Conservation (phyloP, 2,888 invertebrate species). For the Stramonita haemastoma region DNA sequence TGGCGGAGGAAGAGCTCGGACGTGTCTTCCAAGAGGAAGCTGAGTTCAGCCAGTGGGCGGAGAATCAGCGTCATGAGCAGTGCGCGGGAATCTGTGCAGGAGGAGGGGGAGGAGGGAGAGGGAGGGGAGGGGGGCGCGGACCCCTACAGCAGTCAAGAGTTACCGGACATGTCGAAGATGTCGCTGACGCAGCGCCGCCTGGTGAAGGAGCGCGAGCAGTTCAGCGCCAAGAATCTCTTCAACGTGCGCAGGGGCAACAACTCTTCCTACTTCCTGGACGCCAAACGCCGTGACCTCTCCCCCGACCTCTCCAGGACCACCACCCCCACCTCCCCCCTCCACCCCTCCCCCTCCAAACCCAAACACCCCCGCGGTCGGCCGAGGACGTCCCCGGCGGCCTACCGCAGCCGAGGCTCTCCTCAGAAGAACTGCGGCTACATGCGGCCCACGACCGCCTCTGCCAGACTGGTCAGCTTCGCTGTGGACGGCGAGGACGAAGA, state of each 20-base stretch:
- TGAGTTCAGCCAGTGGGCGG: not conserved
- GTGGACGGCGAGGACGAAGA: slow-evolving; percentile 1
- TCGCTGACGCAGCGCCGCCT: slow-evolving; percentile 36
- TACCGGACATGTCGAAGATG: not conserved
- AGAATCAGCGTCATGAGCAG: not conserved
- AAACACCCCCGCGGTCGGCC: not conserved
- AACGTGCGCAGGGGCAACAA: slow-evolving; percentile 28
- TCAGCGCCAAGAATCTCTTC: slow-evolving; percentile 48
- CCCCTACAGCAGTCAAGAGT: not conserved
- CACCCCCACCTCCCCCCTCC: not conserved
- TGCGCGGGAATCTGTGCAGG: not conserved
- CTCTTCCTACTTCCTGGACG: not conserved
- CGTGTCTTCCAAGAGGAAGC: not conserved
- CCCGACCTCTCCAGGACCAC: not conserved
- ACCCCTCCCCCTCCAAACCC: not conserved
- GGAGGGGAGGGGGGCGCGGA: not conserved
- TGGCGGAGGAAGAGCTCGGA: not conserved
- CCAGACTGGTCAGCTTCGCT: not conserved
- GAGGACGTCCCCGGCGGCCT: not conserved
- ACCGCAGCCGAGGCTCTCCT: not conserved
- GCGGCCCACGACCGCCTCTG: slow-evolving; percentile 41
- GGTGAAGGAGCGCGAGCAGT: slow-evolving; percentile 45
- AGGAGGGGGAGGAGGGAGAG: not conserved
- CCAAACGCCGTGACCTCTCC: not conserved
- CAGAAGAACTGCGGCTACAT: slow-evolving; percentile 4